Evolutionary conservation across 2,797 vertebrate species (phyloP), one percentile per base, ranked within the genome.

Genomic region (Scolopax bukidnonensis): DNA sequence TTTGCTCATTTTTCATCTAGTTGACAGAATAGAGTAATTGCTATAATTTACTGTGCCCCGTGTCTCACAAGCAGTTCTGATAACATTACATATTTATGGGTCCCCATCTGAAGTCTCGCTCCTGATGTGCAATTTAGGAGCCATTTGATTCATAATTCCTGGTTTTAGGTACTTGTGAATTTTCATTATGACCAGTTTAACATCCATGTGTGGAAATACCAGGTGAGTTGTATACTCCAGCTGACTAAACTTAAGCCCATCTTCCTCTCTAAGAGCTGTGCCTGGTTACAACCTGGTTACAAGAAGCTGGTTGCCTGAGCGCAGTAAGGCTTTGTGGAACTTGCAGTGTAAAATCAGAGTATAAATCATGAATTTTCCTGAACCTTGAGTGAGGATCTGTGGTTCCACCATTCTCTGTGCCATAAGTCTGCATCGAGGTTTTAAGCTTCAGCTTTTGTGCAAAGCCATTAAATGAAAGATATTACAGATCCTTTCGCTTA

Each of bases 201-300:
- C 21, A 20, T 7, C 47, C 25, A 12, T 0, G 0, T 57, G 51
- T 79, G 47, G 38, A 54, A 61, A 12, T 80, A 32, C 15, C 28
- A 33, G 10, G 19, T 40, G 61, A 81, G 48, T 33, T 1, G 4
- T 15, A n/a, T 45, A 12, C 40, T 68, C 25, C 2, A 13, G 21
- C 51, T 67, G 50, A 18, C 40, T 75, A 4, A 68, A 59, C 16
- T 40, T 20, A 27, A 24, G 28, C 48, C 60, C 10, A 10, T 36
- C 33, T 57, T 65, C 59, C 5, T 57, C 40, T 43, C 11, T 13
- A 32, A 48, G 11, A 73, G 28, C 54, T 61, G 28, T 65, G 14
- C 43, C 68, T 32, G 2, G 36, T 36, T 36, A 36, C 48, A 30
- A 41, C 45, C 27, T 69, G 59, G 7, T 43, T 48, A 5, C 64